Percentiles rank a stretch among this genome's conserved stretches.
phyloP scores from a whole-genome alignment of 1,140 invertebrate species.

The Manduca sexta region DNA sequence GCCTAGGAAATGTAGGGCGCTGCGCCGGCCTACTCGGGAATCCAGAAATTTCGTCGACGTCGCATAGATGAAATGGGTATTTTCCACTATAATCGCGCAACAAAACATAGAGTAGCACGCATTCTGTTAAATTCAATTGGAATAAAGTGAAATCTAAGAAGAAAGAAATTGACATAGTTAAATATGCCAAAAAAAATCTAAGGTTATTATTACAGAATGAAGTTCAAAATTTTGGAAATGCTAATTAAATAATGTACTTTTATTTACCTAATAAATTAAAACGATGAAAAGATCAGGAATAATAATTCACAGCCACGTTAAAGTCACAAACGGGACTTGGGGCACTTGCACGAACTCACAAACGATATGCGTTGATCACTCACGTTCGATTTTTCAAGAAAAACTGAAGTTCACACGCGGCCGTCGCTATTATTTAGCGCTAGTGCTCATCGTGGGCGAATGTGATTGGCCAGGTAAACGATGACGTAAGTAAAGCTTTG shows the following conservation, averaged over 20 bases:
- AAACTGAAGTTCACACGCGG: constrained; percentile 62
- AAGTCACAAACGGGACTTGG: constrained; percentile 24
- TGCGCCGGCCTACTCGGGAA: constrained; percentile 33
- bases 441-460: constrained; percentile 61
- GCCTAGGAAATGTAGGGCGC: constrained; percentile 38
- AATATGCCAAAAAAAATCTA: neutral
- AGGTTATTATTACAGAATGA: neutral
- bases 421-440: constrained; percentile 67
- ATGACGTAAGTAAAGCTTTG: constrained; percentile 38
- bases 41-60: constrained; percentile 49
- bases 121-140: neutral
- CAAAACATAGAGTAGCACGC: too few species aligned
- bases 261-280: constrained; percentile 22
- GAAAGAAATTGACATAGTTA: neutral
- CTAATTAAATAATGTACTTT: neutral
- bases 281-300: constrained; percentile 10
- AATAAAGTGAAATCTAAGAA: neutral
- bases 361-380: constrained; percentile 18
- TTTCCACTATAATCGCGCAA: too few species aligned
- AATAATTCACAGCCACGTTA: constrained; percentile 23
- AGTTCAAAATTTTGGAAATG: neutral
- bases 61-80: too few species aligned
- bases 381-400: constrained; percentile 46
- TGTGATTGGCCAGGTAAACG: constrained; percentile 39
- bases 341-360: constrained; percentile 33